Percentiles rank a stretch among this genome's conserved stretches.
These are phyloP conservation scores for Blera fallax DNA, from an alignment of 2,888 invertebrate genomes.

Conservation along the genomic window DNA sequence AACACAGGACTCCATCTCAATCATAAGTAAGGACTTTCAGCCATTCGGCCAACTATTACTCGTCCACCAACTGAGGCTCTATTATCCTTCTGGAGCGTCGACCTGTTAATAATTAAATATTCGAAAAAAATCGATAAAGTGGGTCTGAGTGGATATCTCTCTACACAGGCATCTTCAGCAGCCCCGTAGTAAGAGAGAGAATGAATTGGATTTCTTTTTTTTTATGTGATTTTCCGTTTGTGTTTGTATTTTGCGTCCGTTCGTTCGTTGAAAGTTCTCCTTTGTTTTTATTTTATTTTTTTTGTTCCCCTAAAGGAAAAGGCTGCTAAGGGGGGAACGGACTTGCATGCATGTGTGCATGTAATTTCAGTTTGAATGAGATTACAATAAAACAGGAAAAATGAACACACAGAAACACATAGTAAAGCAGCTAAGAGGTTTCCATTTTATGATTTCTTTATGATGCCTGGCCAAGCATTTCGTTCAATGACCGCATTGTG, in stretches of 20 bases:
- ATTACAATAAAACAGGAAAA: constrained; percentile 52
- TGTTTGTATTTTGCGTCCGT: constrained; percentile 44
- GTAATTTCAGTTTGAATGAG: constrained; percentile 65
- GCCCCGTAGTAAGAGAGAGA: constrained; percentile 32
- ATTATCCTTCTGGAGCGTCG: constrained; percentile 69
- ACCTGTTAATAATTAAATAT: constrained; percentile 70
- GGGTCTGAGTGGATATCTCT: constrained; percentile 68
- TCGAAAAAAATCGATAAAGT: constrained; percentile 67
- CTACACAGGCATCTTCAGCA: constrained; percentile 56
- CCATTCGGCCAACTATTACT: constrained; percentile 34
- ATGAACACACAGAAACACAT: constrained; percentile 20
- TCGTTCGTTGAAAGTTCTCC: constrained; percentile 45
- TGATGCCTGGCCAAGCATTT: constrained; percentile 65
- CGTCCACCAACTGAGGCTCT: constrained; percentile 13
- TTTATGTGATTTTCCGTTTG: constrained; percentile 34
- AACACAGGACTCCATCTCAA: constrained; percentile 5
- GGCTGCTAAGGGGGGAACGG: constrained; percentile 15
- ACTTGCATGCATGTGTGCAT: constrained; percentile 61
- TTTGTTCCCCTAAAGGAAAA: constrained; percentile 9
- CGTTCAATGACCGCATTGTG: constrained; percentile 65
- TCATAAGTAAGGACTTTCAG: constrained; percentile 23
- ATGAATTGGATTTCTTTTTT: constrained; percentile 57
- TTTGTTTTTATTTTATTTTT: constrained; percentile 46
- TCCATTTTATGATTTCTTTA: constrained; percentile 69
- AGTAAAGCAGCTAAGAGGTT: constrained; percentile 56